Conservation (phyloP, 2,113 vertebrate species). For the Rhinolophus ferrumequinum region DNA sequence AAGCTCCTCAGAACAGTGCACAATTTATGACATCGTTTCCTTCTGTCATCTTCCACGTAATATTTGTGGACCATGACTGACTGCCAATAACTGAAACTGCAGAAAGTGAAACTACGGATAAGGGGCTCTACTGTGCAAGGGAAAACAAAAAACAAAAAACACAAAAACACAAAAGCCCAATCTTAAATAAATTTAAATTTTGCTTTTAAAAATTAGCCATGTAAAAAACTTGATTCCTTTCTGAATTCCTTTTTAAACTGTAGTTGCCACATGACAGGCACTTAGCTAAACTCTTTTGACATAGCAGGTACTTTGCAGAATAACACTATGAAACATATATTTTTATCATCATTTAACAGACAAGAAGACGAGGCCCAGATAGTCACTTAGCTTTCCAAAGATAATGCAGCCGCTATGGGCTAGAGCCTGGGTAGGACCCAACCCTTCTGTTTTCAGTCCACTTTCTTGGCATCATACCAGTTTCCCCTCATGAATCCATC, state of each 20-base stretch:
- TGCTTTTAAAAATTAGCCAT: background rate
- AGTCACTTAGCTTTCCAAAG: background rate
- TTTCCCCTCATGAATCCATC: background rate
- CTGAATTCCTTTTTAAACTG: background rate
- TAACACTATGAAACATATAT: background rate
- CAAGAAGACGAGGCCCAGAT: background rate
- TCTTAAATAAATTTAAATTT: background rate
- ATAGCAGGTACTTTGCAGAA: background rate
- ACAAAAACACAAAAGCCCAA: background rate
- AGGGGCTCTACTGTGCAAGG: background rate
- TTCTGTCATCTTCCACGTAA: background rate
- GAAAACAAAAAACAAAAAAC: background rate
- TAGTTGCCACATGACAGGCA: background rate
- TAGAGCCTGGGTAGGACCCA: too few relatives aligned
- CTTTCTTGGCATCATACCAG: background rate
- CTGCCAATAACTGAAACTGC: too few relatives aligned
- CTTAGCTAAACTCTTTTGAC: background rate
- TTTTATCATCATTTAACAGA: background rate
- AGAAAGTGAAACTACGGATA: background rate
- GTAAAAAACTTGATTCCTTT: background rate
- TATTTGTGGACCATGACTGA: background rate
- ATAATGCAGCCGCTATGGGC: background rate
- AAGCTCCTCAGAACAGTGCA: accelerated
- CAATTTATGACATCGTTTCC: background rate
- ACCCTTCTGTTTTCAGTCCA: background rate